phyloP scores from a whole-genome alignment of 2,888 invertebrate species.

The Epinotia demarniana region DNA sequence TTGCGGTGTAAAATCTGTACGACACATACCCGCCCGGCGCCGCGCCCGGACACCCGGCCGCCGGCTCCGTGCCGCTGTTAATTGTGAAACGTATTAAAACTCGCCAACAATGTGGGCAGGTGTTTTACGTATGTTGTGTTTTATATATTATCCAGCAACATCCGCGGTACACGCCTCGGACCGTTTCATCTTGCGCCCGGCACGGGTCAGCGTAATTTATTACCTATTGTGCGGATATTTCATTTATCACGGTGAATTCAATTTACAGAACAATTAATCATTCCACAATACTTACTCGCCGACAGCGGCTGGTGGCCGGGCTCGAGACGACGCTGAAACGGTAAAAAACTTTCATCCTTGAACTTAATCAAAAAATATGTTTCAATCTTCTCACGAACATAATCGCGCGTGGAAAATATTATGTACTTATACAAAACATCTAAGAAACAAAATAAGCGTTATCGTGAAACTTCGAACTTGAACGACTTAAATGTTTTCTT shows the following conservation, averaged over 20 bases:
- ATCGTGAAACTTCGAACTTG: background rate
- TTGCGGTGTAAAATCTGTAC: conserved; percentile 45
- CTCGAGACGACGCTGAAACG: conserved; percentile 57
- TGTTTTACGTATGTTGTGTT: conserved; percentile 75
- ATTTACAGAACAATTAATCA: conserved; percentile 84
- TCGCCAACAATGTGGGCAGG: conserved; percentile 68
- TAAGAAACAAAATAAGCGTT: background rate
- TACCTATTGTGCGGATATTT: conserved; percentile 84
- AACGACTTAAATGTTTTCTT: conserved; percentile 13
- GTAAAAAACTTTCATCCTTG: conserved; percentile 64
- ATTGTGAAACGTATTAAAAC: conserved; percentile 54
- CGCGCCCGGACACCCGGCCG: conserved; percentile 11
- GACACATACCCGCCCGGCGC: conserved; percentile 16
- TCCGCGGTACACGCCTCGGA: conserved; percentile 76
- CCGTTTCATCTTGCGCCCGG: conserved; percentile 80
- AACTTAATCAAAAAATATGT: conserved; percentile 56
- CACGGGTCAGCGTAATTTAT: conserved; percentile 83
- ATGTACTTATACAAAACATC: conserved; percentile 10
- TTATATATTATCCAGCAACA: conserved; percentile 74
- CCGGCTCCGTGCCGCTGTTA: conserved; percentile 37
- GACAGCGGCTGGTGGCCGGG: conserved; percentile 75
- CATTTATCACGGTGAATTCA: conserved; percentile 85
- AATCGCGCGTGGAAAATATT: background rate
- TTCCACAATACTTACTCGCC: conserved; percentile 82
- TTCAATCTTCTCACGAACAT: conserved; percentile 49